Evolutionary conservation across 2,113 vertebrate genomes (phyloP), one percentile per base, ranked within the genome.

Genomic region (Eleginops maclovinus): DNA sequence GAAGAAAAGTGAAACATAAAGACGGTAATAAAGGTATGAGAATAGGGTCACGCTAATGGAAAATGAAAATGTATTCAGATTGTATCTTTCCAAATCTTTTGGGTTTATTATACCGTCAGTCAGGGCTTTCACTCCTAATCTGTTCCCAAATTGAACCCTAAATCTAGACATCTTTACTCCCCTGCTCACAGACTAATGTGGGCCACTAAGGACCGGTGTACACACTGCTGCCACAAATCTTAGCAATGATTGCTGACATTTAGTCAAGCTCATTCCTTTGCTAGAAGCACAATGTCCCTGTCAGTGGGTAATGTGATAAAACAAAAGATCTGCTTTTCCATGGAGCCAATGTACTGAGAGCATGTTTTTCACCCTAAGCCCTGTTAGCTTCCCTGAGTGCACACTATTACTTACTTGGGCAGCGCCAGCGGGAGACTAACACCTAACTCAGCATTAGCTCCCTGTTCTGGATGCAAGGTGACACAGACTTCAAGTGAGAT

Each of bases 91-190:
- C 44, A 64, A 80, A 81, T 74, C 62, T 47, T 78, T 69, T 21
- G 36, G 47, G 72, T 61, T 85, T 87, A 82, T 88, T 80, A 82
- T 72, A 36, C 55, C 69, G 71, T 80, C 75, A 70, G 49, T 88
- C 82, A 41, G 26, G 72, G 75, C 36, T 87, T 90, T 67, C 70
- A 68, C 75, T 59, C 24, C 70, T 91, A 87, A 92, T 87, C 79
- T 79, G 68, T 80, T 86, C 55, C 79, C 72, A 75, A 83, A 90
- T 58, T 83, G 43, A 75, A 74, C 17, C 72, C 47, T 53, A 82
- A 87, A 88, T 91, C 83, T 81, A 77, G 65, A 58, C 70, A 80
- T 91, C 75, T 84, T 79, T 86, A 86, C 89, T 81, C 80, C 31
- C 50, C 70, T 81, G 72, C 71, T 85, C 81, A 14, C 76, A 82